Evolutionary conservation across 2,888 invertebrate species (phyloP), one percentile per base, ranked within the genome.

Genomic region (Pilophorus perplexus): DNA sequence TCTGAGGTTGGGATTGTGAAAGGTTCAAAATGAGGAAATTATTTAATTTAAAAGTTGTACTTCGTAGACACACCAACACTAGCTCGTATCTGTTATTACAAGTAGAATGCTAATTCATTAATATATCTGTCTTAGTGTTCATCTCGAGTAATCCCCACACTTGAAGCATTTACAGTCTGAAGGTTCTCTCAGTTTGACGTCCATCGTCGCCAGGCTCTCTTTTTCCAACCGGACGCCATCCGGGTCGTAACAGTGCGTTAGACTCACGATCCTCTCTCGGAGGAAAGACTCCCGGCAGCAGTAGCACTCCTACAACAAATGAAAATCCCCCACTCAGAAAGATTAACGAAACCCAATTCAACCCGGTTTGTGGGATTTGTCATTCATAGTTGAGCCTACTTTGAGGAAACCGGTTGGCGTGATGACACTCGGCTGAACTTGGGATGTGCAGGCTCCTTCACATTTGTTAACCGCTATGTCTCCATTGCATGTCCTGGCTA

Each of bases 401-500:
- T 93, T 94, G 70, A 90, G 80, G 80, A 94, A 93, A 73, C 93
- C 93, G 42, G 91, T 91, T 3, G 90, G 85, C 14, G 92, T 88
- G 67, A 89, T 86, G 33, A 93, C 91, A 55, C 92, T 93, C 1
- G 94, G 93, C 74, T 93, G 90, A 52, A 94, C 92, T 79, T 92
- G 92, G 71, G 94, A 95, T 72, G 84, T 88, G 76, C 95, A 95
- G 71, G 89, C 85, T 22, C 95, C 95, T 77, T 95, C 95, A 75
- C 95, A 95, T 80, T 94, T 95, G 75, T 90, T 93, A 0, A 95
- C 92, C 12, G 84, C 86, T 44, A 95, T 84, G 78, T 92, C 93
- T 0, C 91, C 93, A 75, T 89, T 92, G 75, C 95, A 95, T 12
- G 91, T 91, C 74, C 93, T 81, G 73, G 86, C 82, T 73, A 93